These are phyloP conservation scores for Cacatua alba DNA, from an alignment of 2,113 vertebrate species.

Conservation along the genomic window DNA sequence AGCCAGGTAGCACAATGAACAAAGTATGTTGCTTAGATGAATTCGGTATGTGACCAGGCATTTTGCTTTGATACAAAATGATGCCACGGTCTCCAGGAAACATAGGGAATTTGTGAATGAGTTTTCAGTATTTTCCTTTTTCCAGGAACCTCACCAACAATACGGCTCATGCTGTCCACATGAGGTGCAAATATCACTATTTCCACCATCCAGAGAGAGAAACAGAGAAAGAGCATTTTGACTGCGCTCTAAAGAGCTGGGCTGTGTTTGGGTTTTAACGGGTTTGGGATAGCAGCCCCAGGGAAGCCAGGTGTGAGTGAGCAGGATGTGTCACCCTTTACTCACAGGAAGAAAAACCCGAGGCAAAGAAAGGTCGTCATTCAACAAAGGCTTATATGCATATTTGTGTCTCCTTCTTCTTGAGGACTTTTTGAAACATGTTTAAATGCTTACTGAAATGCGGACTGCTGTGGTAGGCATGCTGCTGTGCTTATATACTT, in stretches of 20 bases:
- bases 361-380: neutral
- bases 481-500: neutral
- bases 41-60: neutral
- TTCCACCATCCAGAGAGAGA: neutral
- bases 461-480: neutral
- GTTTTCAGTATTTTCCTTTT: neutral
- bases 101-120: neutral
- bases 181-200: neutral
- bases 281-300: neutral
- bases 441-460: neutral
- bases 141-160: slow-evolving; percentile 10
- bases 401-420: neutral
- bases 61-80: neutral
- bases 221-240: neutral
- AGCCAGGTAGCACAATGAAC: neutral
- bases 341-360: neutral
- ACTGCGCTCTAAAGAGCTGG: neutral
- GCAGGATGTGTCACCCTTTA: neutral
- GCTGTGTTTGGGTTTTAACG: neutral
- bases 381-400: neutral
- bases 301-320: neutral
- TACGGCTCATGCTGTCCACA: neutral
- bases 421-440: neutral
- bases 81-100: neutral
- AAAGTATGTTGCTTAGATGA: neutral